These are phyloP conservation scores for Podargus strigoides DNA, from an alignment of 2,797 vertebrate genomes.

Conservation along the genomic window DNA sequence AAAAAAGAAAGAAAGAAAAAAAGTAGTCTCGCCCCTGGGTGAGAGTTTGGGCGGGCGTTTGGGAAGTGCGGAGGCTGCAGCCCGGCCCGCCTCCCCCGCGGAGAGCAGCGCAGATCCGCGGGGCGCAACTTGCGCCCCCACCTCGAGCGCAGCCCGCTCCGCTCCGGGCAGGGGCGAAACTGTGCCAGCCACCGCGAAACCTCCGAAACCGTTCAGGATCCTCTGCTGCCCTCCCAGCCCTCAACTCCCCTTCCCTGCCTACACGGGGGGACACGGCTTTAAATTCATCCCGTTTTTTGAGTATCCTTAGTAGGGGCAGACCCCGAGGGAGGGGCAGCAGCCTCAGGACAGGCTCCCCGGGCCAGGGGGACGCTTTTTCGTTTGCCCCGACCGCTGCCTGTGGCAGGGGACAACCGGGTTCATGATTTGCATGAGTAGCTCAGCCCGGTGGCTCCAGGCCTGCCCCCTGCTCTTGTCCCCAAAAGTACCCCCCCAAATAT, in stretches of 20 bases:
- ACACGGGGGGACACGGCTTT: fast-evolving
- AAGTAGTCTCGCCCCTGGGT: not conserved
- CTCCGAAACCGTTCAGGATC: not conserved
- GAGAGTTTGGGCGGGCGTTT: not conserved
- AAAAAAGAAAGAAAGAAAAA: too few relatives aligned
- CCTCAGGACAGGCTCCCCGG: not conserved
- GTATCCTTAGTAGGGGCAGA: not conserved
- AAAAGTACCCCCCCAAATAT: fast-evolving
- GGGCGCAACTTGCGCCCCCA: not conserved
- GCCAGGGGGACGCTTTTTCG: not conserved
- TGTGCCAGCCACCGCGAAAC: not conserved
- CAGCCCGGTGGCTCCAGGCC: not conserved
- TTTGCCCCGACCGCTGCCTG: not conserved
- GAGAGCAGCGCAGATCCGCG: not conserved
- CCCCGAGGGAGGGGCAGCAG: not conserved
- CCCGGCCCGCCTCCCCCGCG: not conserved
- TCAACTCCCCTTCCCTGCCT: not conserved
- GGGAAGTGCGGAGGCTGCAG: not conserved
- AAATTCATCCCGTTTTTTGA: not conserved
- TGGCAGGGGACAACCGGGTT: not conserved
- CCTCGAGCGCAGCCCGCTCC: not conserved
- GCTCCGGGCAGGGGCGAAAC: not conserved
- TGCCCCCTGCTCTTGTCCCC: not conserved
- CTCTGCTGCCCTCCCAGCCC: too few relatives aligned
- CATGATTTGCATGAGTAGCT: not conserved